Evolutionary conservation across 2,797 vertebrate species (phyloP), one percentile per base, ranked within the genome.

Genomic region (Notoglanidium macrostoma): DNA sequence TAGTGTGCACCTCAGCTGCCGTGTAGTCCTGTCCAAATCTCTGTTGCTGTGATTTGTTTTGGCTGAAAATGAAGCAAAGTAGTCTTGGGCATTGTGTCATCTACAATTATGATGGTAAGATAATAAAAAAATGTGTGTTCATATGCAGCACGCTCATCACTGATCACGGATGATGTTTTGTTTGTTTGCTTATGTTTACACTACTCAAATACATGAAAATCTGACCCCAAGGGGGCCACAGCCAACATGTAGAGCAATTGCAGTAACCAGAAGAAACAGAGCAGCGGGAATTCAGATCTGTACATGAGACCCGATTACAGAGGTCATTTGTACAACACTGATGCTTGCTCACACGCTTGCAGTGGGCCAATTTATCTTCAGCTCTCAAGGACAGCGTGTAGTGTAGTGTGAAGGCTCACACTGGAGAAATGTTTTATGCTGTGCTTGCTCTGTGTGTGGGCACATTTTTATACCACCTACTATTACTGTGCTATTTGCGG

Each of bases 191-290:
- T 49, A 68, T 63, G 85, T 73, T 89, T 85, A 9, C 1, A 26
- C 72, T 72, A 14, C 65, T 49, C 0, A 87, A 81, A 79, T 54
- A 6, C 57, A 87, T 88, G 73, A 90, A 91, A 89, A 91, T 92
- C 91, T 91, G 93, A 94, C 95, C 92, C 93, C 95, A 92, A 86
- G 94, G 95, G 95, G 93, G 35, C 77, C 4, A 51, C 23, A 51
- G 63, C 10, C 40, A 61, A 46, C 40, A 21, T 61, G 19, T 17
- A 54, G 44, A 65, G 40, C 35, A 44, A 26, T 59, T 46, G 40
- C 55, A 61, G 67, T 81, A 23, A 44, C 83, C 77, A 65, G 87
- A 26, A 35, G 73, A 73, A 29, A 73, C 44, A 26, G 59, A 78
- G 59, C 68, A 68, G 67, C 87, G 68, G 80, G 82, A 89, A 76